phyloP scores from a whole-genome alignment of 2,888 invertebrate genomes.

The Xestobium rufovillosum region DNA sequence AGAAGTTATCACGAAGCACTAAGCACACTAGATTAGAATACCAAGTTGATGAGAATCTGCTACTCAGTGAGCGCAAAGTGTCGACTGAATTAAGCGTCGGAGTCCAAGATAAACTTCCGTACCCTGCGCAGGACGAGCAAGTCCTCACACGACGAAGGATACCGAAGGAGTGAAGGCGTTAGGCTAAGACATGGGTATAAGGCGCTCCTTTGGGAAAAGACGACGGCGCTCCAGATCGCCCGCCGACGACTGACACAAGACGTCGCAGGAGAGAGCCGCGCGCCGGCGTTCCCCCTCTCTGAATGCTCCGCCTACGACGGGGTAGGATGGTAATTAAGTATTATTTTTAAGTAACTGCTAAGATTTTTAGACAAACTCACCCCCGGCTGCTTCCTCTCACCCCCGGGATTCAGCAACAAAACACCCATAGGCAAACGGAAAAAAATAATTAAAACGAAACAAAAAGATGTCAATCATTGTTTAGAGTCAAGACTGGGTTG shows the following conservation, averaged over 20 bases:
- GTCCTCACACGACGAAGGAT: conserved; percentile 43
- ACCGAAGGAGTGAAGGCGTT: conserved; percentile 43
- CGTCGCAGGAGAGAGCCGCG: conserved; percentile 40
- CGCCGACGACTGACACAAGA: conserved; percentile 45
- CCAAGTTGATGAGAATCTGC: too few relatives aligned
- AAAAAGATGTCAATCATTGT: too few relatives aligned
- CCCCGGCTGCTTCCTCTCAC: conserved; percentile 26
- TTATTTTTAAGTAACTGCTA: conserved; percentile 43
- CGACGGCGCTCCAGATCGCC: conserved; percentile 42
- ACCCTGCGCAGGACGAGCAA: conserved; percentile 30
- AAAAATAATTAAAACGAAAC: too few relatives aligned
- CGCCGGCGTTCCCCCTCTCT: conserved; percentile 36
- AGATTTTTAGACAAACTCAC: conserved; percentile 40
- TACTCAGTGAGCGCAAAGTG: neutral
- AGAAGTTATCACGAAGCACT: too few relatives aligned
- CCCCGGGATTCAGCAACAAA: conserved; percentile 26
- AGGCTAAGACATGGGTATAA: conserved; percentile 42
- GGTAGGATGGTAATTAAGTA: conserved; percentile 41
- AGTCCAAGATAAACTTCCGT: too few relatives aligned
- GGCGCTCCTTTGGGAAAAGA: conserved; percentile 42
- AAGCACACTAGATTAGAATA: too few relatives aligned
- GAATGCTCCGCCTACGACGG: conserved; percentile 40
- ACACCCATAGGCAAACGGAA: too few relatives aligned
- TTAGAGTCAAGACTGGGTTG: too few relatives aligned
- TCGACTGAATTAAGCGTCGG: conserved; percentile 3